Conservation (phyloP, 2,888 invertebrate species). For the Aspidapion aeneum region DNA sequence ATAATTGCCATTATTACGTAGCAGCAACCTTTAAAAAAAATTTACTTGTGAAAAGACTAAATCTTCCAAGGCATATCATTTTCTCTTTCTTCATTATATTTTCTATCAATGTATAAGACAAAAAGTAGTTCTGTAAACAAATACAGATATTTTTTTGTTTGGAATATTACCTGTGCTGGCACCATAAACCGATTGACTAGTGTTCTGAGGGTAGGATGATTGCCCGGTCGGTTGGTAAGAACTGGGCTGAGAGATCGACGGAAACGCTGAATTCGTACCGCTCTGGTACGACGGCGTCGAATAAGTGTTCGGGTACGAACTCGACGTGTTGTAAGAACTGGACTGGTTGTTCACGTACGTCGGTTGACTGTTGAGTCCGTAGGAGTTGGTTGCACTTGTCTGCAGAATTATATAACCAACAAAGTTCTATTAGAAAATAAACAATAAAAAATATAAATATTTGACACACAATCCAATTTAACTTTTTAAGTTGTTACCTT, state of each 20-base stretch:
- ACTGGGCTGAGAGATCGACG: background rate
- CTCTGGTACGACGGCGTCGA: conserved; percentile 6
- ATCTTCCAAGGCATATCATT: too few relatives aligned
- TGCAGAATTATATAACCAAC: background rate
- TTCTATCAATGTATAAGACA: too few relatives aligned
- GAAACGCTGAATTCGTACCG: conserved; percentile 1
- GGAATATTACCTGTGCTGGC: conserved; percentile 44
- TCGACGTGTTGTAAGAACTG: background rate
- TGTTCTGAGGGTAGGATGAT: conserved; percentile 40
- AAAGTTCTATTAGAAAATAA: too few relatives aligned
- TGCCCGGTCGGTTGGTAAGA: background rate
- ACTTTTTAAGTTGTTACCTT: too few relatives aligned
- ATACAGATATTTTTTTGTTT: too few relatives aligned
- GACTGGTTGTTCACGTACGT: background rate
- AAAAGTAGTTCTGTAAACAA: too few relatives aligned
- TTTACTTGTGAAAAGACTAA: too few relatives aligned
- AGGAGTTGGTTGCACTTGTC: background rate
- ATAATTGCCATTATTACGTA: too few relatives aligned
- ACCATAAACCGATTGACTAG: conserved; percentile 47
- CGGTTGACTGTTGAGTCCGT: background rate
- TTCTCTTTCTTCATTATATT: too few relatives aligned
- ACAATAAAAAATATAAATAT: too few relatives aligned
- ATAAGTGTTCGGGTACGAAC: conserved; percentile 2
- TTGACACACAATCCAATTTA: too few relatives aligned
- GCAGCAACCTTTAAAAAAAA: too few relatives aligned